Conservation (phyloP, 2,113 vertebrate genomes). For the Mungos mungo region DNA sequence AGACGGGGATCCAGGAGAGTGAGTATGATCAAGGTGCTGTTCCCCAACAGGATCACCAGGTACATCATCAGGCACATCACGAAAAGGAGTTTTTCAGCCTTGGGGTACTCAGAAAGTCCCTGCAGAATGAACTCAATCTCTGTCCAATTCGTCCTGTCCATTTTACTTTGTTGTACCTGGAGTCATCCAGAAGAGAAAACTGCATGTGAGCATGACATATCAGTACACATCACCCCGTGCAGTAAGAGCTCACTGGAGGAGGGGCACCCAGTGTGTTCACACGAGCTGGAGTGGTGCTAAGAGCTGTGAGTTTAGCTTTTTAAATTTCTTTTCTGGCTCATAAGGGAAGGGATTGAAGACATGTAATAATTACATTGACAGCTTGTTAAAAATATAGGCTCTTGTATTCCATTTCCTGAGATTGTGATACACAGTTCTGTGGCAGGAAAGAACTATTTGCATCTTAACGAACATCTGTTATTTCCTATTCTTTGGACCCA, state of each 20-base stretch:
- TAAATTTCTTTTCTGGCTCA: background rate
- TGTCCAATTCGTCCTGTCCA: constrained; percentile 40
- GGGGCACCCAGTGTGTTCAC: background rate
- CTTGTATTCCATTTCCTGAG: background rate
- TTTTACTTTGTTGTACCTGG: background rate
- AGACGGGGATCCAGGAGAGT: constrained; percentile 39
- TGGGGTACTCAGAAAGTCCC: constrained; percentile 46
- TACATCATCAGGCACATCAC: constrained; percentile 56
- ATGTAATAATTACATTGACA: background rate
- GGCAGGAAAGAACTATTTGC: background rate
- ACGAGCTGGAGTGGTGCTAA: background rate
- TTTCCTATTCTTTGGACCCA: background rate
- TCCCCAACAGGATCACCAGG: constrained; percentile 59
- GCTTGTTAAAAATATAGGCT: background rate
- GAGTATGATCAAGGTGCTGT: constrained; percentile 47
- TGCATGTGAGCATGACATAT: background rate
- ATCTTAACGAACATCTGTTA: background rate
- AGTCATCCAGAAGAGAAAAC: background rate
- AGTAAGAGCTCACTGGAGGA: background rate
- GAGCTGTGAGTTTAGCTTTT: background rate
- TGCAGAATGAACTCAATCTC: constrained; percentile 60
- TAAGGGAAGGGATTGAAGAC: background rate
- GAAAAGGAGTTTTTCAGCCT: constrained; percentile 32
- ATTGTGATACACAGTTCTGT: background rate
- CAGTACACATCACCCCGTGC: background rate